These are phyloP conservation scores for Pantelozetes paolii DNA, from an alignment of 2,888 invertebrate species.

Conservation along the genomic window DNA sequence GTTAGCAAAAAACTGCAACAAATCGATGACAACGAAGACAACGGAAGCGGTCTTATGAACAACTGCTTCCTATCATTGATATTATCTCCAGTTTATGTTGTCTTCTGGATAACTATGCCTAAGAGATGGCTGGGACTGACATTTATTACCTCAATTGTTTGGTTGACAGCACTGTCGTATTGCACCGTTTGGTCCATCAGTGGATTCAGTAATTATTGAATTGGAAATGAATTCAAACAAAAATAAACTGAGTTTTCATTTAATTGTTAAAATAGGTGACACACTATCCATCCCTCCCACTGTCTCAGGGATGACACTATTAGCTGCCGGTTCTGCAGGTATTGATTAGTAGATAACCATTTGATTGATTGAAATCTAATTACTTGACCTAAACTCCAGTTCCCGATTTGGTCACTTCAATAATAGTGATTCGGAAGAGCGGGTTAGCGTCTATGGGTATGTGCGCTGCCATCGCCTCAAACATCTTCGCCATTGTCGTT, in stretches of 20 bases:
- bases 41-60: slow-evolving; percentile 32
- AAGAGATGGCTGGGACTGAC: slow-evolving; percentile 2
- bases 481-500: slow-evolving; percentile 39
- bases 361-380: not conserved
- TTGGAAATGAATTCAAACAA: not conserved
- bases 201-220: slow-evolving; percentile 37
- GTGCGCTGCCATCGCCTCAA: slow-evolving; percentile 39
- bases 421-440: slow-evolving; percentile 39
- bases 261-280: slow-evolving; percentile 20
- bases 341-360: not conserved
- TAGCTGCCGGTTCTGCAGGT: slow-evolving; percentile 41
- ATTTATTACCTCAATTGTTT: slow-evolving; percentile 36
- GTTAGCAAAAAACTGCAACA: not conserved
- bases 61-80: slow-evolving; percentile 27
- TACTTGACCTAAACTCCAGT: not conserved
- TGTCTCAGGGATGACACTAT: slow-evolving; percentile 39
- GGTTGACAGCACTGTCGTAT: slow-evolving; percentile 38
- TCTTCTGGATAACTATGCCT: slow-evolving; percentile 38
- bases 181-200: slow-evolving; percentile 39
- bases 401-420: slow-evolving; percentile 41
- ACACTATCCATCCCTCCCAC: slow-evolving; percentile 33
- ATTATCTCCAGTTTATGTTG: slow-evolving; percentile 32
- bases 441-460: slow-evolving; percentile 40
- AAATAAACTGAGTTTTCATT: not conserved
- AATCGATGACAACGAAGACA: slow-evolving; percentile 28